Conservation (phyloP, 2,113 vertebrate genomes). For the Prietella phreatophila region DNA sequence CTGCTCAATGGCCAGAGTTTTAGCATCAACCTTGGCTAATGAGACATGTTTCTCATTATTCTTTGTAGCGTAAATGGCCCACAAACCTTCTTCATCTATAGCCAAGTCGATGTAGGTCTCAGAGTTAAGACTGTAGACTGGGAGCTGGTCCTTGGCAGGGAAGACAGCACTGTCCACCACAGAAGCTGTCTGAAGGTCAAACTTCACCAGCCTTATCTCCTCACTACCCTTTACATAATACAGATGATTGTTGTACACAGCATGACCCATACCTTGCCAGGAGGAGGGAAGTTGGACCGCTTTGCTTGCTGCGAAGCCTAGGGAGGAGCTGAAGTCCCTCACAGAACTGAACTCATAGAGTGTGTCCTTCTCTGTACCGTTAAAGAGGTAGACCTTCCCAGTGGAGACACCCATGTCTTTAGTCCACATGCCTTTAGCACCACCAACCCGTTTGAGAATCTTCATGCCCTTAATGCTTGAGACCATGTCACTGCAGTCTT, state of each 20-base stretch:
- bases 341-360: slow-evolving; percentile 82
- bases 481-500: slow-evolving; percentile 92
- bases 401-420: slow-evolving; percentile 77
- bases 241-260: slow-evolving; percentile 79
- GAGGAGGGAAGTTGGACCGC: slow-evolving; percentile 80
- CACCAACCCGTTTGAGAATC: slow-evolving; percentile 87
- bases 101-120: slow-evolving; percentile 89
- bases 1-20: slow-evolving; percentile 85
- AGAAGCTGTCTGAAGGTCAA: slow-evolving; percentile 78
- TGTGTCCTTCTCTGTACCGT: slow-evolving; percentile 80
- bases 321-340: slow-evolving; percentile 84
- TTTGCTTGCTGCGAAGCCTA: slow-evolving; percentile 76
- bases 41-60: slow-evolving; percentile 86
- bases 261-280: slow-evolving; percentile 88
- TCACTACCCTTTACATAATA: slow-evolving; percentile 78
- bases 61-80: slow-evolving; percentile 87
- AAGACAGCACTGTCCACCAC: slow-evolving; percentile 86
- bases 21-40: slow-evolving; percentile 87
- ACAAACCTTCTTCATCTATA: slow-evolving; percentile 91
- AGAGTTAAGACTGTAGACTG: slow-evolving; percentile 80
- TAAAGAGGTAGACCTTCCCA: slow-evolving; percentile 88
- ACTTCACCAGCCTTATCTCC: slow-evolving; percentile 85
- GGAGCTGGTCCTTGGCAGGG: slow-evolving; percentile 82
- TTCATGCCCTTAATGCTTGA: slow-evolving; percentile 93
- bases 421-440: slow-evolving; percentile 85